phyloP scores from a whole-genome alignment of 2,888 invertebrate species.

The Liopterus haemorrhoidalis region DNA sequence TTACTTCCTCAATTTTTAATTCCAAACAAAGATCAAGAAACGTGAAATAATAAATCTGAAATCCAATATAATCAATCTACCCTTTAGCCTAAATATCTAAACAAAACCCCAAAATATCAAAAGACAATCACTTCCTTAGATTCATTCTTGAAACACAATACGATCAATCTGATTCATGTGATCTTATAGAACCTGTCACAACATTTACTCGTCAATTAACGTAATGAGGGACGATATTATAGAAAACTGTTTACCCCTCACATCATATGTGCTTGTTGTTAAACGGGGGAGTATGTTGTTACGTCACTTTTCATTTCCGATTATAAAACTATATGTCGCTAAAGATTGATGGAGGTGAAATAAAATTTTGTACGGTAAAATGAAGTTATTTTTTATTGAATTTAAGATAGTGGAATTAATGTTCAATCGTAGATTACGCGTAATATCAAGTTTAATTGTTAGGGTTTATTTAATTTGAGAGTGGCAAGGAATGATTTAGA shows the following conservation, averaged over 20 bases:
- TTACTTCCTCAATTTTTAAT: no score
- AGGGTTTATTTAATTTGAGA: no score
- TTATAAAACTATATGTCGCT: no score
- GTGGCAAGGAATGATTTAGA: no score
- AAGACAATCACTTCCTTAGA: slow-evolving; percentile 1
- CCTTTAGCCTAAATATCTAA: no score
- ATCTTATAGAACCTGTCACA: slow-evolving; percentile 43
- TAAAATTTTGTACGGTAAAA: slow-evolving; percentile 25
- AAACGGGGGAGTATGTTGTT: slow-evolving; percentile 27
- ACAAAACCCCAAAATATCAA: neutral
- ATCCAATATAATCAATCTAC: no score
- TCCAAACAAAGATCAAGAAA: no score
- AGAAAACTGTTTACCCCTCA: slow-evolving; percentile 4
- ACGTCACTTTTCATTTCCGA: slow-evolving; percentile 45
- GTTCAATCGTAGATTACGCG: no score
- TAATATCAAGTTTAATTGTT: no score
- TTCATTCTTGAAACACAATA: slow-evolving; percentile 42
- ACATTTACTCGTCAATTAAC: slow-evolving; percentile 45
- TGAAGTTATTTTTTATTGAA: neutral
- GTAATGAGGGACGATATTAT: slow-evolving; percentile 43
- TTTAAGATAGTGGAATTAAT: neutral
- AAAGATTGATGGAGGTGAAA: slow-evolving; percentile 36
- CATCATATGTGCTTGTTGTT: slow-evolving; percentile 4
- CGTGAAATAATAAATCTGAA: no score
- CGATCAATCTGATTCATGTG: slow-evolving; percentile 46